phyloP scores from a whole-genome alignment of 92 coral and sea anemone species.

The Zoanthus solanderi region DNA sequence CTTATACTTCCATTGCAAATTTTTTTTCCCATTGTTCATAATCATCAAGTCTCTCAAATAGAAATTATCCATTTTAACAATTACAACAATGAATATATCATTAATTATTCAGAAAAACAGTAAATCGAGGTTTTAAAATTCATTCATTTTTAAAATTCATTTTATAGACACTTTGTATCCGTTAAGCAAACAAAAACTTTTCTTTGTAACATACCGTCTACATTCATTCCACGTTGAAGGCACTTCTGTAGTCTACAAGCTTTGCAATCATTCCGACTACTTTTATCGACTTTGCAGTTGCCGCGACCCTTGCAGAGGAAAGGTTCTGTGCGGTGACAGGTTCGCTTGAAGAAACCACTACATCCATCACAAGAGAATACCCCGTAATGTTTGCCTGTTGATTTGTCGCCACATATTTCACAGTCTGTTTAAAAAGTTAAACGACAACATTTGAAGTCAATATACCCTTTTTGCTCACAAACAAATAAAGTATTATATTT shows the following conservation, averaged over 20 bases:
- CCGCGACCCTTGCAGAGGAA: constrained; percentile 89
- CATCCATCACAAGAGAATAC: constrained; percentile 97
- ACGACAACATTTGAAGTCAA: neutral
- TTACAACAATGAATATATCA: no score
- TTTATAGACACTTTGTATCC: no score
- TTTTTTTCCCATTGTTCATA: no score
- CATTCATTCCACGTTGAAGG: constrained; percentile 86
- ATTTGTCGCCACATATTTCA: constrained; percentile 92
- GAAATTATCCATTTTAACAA: no score
- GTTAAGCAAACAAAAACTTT: neutral
- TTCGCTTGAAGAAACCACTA: constrained; percentile 96
- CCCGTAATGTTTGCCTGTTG: constrained; percentile 97
- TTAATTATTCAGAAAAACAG: no score
- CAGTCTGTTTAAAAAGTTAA: constrained; percentile 65
- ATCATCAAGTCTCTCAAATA: no score
- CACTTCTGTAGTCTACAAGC: constrained; percentile 95
- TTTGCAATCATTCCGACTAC: constrained; percentile 92
- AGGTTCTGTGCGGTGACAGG: constrained; percentile 92
- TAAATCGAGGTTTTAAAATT: no score
- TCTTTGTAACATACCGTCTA: constrained; percentile 76
- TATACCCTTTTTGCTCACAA: no score
- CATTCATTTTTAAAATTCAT: no score
- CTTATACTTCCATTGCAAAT: no score
- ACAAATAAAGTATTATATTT: no score
- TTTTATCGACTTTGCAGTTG: constrained; percentile 86